Evolutionary conservation across 2,888 invertebrate genomes (phyloP).

Genomic region (Sarcophaga rosellei): DNA sequence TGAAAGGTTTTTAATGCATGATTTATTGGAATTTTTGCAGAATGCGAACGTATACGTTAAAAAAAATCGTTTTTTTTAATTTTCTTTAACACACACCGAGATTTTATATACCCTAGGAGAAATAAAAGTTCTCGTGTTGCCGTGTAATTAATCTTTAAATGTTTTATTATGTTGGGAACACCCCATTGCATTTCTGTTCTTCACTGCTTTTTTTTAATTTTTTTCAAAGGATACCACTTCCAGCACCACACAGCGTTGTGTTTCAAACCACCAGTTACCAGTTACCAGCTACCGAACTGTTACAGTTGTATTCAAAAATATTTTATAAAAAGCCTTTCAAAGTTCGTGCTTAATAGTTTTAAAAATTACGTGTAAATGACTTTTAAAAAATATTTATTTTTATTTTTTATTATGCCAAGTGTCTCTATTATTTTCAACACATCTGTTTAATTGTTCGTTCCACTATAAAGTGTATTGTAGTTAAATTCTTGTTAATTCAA

Average conservation of each 20-base stretch:
- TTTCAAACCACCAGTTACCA: too few species aligned
- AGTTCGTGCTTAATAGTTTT: too few species aligned
- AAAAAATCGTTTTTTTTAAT: neutral
- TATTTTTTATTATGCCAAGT: too few species aligned
- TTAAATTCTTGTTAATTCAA: slow-evolving; percentile 56
- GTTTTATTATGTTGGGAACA: slow-evolving; percentile 64
- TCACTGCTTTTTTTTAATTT: neutral
- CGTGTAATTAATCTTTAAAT: slow-evolving; percentile 67
- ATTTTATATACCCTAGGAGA: slow-evolving; percentile 45
- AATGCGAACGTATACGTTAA: slow-evolving; percentile 1
- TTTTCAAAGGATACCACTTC: neutral
- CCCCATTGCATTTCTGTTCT: slow-evolving; percentile 39
- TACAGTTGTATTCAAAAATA: neutral
- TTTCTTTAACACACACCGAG: slow-evolving; percentile 25
- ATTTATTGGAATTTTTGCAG: slow-evolving; percentile 50
- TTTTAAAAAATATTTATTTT: too few species aligned
- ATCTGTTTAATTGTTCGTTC: too few species aligned
- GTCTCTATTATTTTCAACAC: too few species aligned
- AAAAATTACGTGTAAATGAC: too few species aligned
- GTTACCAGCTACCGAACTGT: neutral
- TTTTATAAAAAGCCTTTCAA: neutral
- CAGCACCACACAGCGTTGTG: neutral
- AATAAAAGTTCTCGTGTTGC: slow-evolving; percentile 60
- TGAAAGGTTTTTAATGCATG: slow-evolving; percentile 65
- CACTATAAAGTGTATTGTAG: neutral